Evolutionary conservation across 2,113 vertebrate genomes (phyloP), one percentile per base, ranked within the genome.

Genomic region (Gymnocephalus cernua): DNA sequence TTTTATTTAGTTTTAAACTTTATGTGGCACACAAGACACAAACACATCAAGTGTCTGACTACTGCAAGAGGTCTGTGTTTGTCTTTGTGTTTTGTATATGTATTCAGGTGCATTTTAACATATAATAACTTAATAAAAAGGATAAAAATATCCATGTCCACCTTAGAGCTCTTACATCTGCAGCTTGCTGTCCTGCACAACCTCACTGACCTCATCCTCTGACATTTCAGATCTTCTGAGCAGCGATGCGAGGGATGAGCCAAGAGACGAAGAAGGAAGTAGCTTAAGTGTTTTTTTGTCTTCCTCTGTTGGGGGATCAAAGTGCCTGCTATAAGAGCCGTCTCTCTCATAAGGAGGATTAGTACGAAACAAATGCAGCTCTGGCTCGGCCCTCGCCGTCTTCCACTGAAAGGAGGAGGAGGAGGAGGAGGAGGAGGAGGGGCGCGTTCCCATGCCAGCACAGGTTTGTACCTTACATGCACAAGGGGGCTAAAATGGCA

Each of bases 271-370:
- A 83, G 86, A 90, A 86, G 85, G 89, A 91, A 90, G 92, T 83
- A 64, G 88, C 90, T 93, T 91, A 92, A 92, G 82, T 81, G 80
- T 70, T 88, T 92, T 89, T 91, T 88, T 76, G 82, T 90, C 88
- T 92, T 91, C 82, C 82, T 89, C 79, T 88, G 88, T 82, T 58
- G 83, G 77, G 77, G 92, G 93, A 93, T 94, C 92, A 93, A 93
- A 93, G 93, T 68, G 82, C 51, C 83, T 41, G 69, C 64, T 89
- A 80, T 85, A 88, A 79, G 78, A 80, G 66, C 90, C 76, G 79
- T 91, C 91, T 89, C 80, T 67, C 85, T 86, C 85, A 81, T 84
- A 74, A 91, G 86, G 72, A 71, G 92, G 93, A 93, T 94, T 94
- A 93, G 84, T 27, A 65, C 10, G 69, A 86, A 89, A 86, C 83